A percentile compares a stretch with the other conserved stretches of the same genome.
Conservation (phyloP, 1,140 invertebrate genomes). For the Argopecten irradians region DNA sequence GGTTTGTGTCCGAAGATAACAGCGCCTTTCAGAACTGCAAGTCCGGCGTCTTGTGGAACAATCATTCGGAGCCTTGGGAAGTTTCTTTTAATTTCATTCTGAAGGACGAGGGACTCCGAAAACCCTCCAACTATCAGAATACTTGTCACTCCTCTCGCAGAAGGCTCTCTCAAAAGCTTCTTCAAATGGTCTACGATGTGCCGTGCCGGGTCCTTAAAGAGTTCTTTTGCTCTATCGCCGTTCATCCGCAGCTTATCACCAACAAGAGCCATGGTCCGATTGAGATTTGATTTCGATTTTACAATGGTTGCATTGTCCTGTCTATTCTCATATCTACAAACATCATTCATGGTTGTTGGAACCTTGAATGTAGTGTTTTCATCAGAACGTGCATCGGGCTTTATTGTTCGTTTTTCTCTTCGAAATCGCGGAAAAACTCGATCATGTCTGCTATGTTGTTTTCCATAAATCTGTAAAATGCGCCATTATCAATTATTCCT, state of each 20-base stretch:
- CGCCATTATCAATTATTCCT: no score
- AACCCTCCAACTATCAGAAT: conserved; percentile 42
- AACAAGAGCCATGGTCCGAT: not conserved
- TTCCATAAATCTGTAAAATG: no score
- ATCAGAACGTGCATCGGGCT: no score
- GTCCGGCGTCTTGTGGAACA: conserved; percentile 29
- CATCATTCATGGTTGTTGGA: not conserved
- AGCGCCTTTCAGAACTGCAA: conserved; percentile 39
- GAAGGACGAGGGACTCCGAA: conserved; percentile 28
- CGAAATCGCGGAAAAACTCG: no score
- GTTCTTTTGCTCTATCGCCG: not conserved
- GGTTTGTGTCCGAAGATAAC: conserved; percentile 35
- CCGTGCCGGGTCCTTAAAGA: not conserved
- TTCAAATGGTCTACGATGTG: not conserved
- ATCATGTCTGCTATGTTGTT: no score
- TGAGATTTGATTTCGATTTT: not conserved
- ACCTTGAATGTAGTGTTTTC: no score
- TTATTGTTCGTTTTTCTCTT: no score
- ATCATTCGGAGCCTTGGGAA: not conserved
- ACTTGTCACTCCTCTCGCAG: not conserved
- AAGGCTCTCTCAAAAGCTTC: not conserved
- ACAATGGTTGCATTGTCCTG: not conserved
- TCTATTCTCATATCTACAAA: not conserved
- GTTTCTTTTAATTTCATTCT: conserved; percentile 29
- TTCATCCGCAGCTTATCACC: conserved; percentile 3